These are phyloP conservation scores for Seira musarum DNA, from an alignment of 2,888 invertebrate species.

Conservation along the genomic window DNA sequence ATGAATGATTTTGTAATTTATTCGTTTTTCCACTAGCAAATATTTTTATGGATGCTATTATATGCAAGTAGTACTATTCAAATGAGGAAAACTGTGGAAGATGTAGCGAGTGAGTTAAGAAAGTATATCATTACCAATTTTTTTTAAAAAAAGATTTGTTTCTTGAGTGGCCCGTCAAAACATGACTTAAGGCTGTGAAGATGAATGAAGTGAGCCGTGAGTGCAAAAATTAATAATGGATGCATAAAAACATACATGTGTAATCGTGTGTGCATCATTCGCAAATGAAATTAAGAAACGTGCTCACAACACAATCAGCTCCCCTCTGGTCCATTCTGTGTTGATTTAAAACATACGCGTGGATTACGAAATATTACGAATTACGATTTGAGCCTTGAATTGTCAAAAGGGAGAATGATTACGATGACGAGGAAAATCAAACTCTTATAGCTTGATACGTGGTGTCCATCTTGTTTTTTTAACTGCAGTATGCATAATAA, in stretches of 20 bases:
- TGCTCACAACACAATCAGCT: too few species aligned
- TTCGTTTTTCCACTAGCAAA: too few species aligned
- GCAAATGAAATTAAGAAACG: constrained; percentile 10
- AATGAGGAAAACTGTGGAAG: neutral
- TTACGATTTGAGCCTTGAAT: constrained; percentile 50
- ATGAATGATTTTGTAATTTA: too few species aligned
- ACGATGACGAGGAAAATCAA: constrained; percentile 15
- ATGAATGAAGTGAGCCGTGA: neutral
- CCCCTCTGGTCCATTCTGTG: neutral
- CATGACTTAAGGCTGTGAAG: constrained; percentile 35
- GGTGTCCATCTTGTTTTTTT: too few species aligned
- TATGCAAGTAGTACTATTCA: neutral
- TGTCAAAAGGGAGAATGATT: constrained; percentile 51
- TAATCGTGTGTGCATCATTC: neutral
- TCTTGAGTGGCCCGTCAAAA: constrained; percentile 40
- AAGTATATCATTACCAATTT: constrained; percentile 1
- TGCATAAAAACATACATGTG: neutral
- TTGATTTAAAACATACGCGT: neutral
- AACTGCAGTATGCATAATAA: neutral
- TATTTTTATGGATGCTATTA: neutral
- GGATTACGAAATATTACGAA: too few species aligned
- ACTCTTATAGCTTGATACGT: neutral
- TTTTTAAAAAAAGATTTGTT: neutral
- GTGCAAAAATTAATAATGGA: neutral
- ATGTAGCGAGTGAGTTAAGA: constrained; percentile 1